phyloP scores from a whole-genome alignment of 2,113 vertebrate species.

The Ochotona curzoniae region DNA sequence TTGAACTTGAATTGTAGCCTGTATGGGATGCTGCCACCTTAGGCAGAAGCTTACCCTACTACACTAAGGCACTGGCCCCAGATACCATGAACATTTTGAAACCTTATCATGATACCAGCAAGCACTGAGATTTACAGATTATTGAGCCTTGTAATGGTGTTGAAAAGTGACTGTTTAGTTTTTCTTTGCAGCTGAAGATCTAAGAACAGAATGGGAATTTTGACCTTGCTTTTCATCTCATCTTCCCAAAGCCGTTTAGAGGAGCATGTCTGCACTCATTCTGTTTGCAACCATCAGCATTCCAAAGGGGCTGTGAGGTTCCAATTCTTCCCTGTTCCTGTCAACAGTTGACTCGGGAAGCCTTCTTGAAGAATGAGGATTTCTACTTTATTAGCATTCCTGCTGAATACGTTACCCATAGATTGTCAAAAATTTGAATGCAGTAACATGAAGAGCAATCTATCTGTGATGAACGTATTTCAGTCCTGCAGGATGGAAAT shows the following conservation, averaged over 20 bases:
- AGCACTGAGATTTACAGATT: background rate
- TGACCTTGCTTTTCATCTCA: background rate
- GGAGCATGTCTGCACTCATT: background rate
- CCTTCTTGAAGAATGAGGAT: slow-evolving; percentile 18
- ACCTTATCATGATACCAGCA: background rate
- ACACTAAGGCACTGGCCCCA: no score
- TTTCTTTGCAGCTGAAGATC: slow-evolving; percentile 8
- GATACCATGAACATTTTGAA: no score
- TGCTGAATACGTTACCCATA: background rate
- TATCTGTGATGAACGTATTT: slow-evolving; percentile 35
- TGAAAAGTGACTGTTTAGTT: background rate
- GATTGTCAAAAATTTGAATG: slow-evolving; percentile 46
- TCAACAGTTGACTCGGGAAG: slow-evolving; percentile 30
- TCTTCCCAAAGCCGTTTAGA: background rate
- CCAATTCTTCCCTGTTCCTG: background rate
- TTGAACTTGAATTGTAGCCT: no score
- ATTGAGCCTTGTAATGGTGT: background rate
- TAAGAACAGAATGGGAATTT: background rate
- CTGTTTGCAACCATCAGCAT: slow-evolving; percentile 22
- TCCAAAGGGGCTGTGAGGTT: background rate
- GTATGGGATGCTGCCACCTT: no score
- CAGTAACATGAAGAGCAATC: slow-evolving; percentile 21
- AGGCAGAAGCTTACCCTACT: no score
- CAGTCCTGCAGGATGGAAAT: background rate
- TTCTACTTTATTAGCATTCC: slow-evolving; percentile 45